phyloP scores from a whole-genome alignment of 1,140 invertebrate species.

The Apocrypta bakeri region DNA sequence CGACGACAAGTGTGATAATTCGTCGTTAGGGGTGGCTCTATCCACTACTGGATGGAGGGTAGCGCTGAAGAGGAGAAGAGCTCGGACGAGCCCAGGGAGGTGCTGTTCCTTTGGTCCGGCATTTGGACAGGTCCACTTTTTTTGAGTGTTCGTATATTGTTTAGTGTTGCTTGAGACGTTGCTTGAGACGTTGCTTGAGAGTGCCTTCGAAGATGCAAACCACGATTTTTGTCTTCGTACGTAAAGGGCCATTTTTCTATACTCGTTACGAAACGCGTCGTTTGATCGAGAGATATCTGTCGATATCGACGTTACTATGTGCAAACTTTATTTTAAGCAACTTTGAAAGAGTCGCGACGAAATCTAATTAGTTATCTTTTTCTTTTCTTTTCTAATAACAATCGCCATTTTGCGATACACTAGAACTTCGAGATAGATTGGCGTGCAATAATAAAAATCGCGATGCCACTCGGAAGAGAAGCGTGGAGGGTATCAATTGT shows the following conservation, averaged over 20 bases:
- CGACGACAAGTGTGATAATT: not conserved
- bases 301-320: no score
- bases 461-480: not conserved
- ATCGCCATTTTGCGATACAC: not conserved
- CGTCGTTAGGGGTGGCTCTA: not conserved
- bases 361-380: no score
- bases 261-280: not conserved
- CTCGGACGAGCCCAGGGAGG: conserved; percentile 31
- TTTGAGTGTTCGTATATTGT: conserved; percentile 25
- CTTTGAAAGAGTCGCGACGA: not conserved
- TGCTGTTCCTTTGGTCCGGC: conserved; percentile 49
- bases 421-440: not conserved
- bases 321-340: conserved; percentile 28
- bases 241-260: not conserved
- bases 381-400: not conserved
- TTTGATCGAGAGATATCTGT: conserved; percentile 9
- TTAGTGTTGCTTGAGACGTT: not conserved
- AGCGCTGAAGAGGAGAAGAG: conserved; percentile 7
- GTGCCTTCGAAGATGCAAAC: no score
- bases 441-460: not conserved
- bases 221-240: no score
- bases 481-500: not conserved
- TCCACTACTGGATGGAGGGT: conserved; percentile 26
- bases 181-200: not conserved
- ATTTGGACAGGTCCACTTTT: conserved; percentile 50